These are phyloP conservation scores for Bimastos eiseni DNA, from an alignment of 2,888 invertebrate genomes.

Conservation along the genomic window DNA sequence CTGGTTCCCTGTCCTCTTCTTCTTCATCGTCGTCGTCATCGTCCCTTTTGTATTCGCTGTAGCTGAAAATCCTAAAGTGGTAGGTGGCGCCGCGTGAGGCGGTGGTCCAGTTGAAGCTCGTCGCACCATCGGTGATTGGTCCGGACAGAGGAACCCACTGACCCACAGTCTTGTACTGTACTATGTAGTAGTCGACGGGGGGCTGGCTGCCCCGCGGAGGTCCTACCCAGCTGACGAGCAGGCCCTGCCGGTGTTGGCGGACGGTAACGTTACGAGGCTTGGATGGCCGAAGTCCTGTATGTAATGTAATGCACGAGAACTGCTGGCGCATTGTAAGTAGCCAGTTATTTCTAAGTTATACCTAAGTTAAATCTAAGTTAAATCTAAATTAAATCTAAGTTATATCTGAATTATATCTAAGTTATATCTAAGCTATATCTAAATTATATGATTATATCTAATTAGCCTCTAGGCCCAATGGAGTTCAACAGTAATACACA, in stretches of 20 bases:
- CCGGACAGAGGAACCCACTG: constrained; percentile 41
- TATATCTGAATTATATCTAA: not conserved
- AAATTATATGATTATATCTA: no score
- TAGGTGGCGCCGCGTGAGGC: constrained; percentile 37
- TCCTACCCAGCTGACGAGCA: constrained; percentile 72
- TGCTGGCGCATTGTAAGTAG: not conserved
- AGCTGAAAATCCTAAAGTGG: constrained; percentile 27
- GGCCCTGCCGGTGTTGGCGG: constrained; percentile 84
- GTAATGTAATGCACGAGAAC: not conserved
- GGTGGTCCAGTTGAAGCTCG: constrained; percentile 41
- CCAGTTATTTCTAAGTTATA: not conserved
- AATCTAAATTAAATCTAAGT: no score
- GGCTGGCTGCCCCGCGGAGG: constrained; percentile 38
- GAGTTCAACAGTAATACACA: not conserved
- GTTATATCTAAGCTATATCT: no score
- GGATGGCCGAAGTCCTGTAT: constrained; percentile 68
- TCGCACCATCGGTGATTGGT: constrained; percentile 32
- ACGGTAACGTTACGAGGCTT: constrained; percentile 87
- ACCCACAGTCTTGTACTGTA: constrained; percentile 47
- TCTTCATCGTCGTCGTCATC: not conserved
- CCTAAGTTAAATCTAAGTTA: no score
- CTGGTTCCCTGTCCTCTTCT: not conserved
- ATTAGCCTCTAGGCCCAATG: no score
- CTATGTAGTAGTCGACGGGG: constrained; percentile 49
- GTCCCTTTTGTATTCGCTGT: not conserved